Evolutionary conservation across 2,888 invertebrate species (phyloP), one percentile per base, ranked within the genome.

Genomic region (Dicranocentrus wangi): DNA sequence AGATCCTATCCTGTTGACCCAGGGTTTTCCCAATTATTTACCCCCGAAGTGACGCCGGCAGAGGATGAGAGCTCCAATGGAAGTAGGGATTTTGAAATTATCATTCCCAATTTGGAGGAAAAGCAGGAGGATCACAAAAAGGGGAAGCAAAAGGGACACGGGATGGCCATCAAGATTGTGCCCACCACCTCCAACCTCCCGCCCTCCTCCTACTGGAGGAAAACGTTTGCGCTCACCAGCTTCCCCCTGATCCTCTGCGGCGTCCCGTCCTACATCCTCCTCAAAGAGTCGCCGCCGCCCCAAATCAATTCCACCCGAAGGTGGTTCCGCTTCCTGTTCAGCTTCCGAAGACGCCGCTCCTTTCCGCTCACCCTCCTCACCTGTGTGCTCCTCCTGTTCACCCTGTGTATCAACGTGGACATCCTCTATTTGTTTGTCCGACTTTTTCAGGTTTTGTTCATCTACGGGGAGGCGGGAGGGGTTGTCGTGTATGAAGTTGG

Each of bases 171-270:
- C n/a, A n/a, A n/a, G n/a, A n/a, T n/a, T n/a, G n/a, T n/a, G n/a
- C n/a, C n/a, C n/a, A n/a, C n/a, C n/a, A n/a, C n/a, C n/a, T n/a
- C n/a, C n/a, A n/a, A n/a, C n/a, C n/a, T n/a, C n/a, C n/a, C 53
- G 2, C 21, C 53, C 5, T 58, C 68, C 58, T 71, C 58, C 10
- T 83, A 82, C 42, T 84, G 84, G 84, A 77, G 71, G 19, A 66
- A 73, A 71, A 83, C 80, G 10, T 83, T 83, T 66, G 28, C 69
- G 7, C 2, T 84, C 1, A 69, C 65, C 0, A 69, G 75, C 7
- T 53, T 83, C 27, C 84, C 84, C 13, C 83, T 84, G 32, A 17
- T 80, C n/a, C 42, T 82, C 10, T 80, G 73, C 70, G 84, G 83
- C 19, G 53, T 80, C 39, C 84, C 84, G 0, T 61, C 83, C 10